Evolutionary conservation across 2,797 vertebrate genomes (phyloP).

Genomic region (Epinephelus awoara): DNA sequence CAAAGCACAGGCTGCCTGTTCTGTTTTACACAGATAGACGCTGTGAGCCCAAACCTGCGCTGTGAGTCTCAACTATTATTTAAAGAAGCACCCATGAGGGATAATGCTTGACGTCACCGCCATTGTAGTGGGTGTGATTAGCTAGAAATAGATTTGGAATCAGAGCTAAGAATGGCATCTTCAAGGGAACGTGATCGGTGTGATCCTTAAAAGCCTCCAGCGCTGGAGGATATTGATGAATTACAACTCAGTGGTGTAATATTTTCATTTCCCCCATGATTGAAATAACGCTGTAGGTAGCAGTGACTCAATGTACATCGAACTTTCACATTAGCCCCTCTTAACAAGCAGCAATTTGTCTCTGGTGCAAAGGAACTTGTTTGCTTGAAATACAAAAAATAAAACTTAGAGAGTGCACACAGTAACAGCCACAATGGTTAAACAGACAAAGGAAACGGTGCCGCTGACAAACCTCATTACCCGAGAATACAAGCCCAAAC

Average conservation of each 20-base stretch:
- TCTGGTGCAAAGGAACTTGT: conserved; percentile 4
- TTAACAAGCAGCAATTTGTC: background rate
- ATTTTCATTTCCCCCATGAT: conserved; percentile 25
- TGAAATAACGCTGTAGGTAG: conserved; percentile 23
- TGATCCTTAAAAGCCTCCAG: conserved; percentile 26
- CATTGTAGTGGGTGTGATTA: conserved; percentile 55
- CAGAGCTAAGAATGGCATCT: conserved; percentile 38
- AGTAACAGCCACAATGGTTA: background rate
- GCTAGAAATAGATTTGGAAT: conserved; percentile 57
- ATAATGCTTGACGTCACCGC: conserved; percentile 51
- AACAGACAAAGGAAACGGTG: conserved; percentile 7
- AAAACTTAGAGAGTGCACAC: background rate
- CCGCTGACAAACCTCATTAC: conserved; percentile 21
- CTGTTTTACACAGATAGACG: conserved; percentile 21
- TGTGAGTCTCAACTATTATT: conserved; percentile 57
- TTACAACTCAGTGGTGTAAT: conserved; percentile 6
- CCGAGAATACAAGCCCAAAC: conserved; percentile 29
- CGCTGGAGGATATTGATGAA: conserved; percentile 19
- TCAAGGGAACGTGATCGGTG: background rate
- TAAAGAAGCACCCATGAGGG: conserved; percentile 56
- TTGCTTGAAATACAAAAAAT: conserved; percentile 6
- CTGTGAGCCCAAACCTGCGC: conserved; percentile 27
- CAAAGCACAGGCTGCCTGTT: conserved; percentile 23
- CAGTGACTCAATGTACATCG: conserved; percentile 23
- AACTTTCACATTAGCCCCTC: conserved; percentile 7